Evolutionary conservation across 2,888 invertebrate genomes (phyloP), one percentile per base, ranked within the genome.

Genomic region (Conistra vaccinii): DNA sequence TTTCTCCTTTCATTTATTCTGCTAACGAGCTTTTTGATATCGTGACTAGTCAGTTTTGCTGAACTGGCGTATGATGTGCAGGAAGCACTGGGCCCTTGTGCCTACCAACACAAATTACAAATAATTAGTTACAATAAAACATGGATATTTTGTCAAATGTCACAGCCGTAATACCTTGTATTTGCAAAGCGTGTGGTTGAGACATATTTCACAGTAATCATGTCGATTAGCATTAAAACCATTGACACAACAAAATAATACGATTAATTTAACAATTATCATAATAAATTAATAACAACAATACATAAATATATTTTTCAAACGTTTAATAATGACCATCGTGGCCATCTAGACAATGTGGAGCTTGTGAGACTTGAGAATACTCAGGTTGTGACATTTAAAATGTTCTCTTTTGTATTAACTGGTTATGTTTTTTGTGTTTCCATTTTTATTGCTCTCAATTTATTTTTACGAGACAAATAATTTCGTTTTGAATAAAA

Each of bases 351-450:
- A 87, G 93, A 91, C 89, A 81, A 58, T 57, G 23, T 42, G 71
- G 39, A 42, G 23, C 32, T 26, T 69, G 55, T 26, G 23, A 42
- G 42, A 42, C 42, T 42, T 42, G 14, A 42, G 61, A 71, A 42
- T 61, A 68, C 68, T 73, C 32, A 73, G 78, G 78, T 85, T 69
- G 75, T 85, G 86, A 87, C 85, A 85, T 83, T 83, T 91, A 94
- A 91, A 92, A 95, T 95, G 93, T 87, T 82, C 84, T 82, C 80
- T 90, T 91, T 90, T 87, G 73, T 87, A 90, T 89, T 79, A 81
- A 79, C 92, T 93, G 92, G 94, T 95, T 94, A 95, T 95, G 95
- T 93, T 95, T 93, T 93, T 93, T 92, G 85, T 91, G 88, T 92
- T 93, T 89, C 87, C 90, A 77, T 90, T 93, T 92, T 89, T 93